Base-by-base conservation (phyloP, 2,888 invertebrate genomes). In the Junonia oenone region DNA sequence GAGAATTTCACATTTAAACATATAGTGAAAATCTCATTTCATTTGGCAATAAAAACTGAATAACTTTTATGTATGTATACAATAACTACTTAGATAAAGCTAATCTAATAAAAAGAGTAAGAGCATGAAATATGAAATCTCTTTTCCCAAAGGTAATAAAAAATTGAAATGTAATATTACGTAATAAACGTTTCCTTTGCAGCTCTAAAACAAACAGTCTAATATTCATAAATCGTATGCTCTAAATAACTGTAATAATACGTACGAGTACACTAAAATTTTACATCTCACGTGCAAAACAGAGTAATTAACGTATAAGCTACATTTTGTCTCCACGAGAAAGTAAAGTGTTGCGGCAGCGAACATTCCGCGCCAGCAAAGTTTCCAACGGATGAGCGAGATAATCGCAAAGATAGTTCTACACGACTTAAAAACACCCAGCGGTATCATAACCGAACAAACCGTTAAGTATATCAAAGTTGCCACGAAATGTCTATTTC, bases 401-500 rank as follows among this genome's bases (percentile, higher is more conserved):
- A 59, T 63, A 60, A 62, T 62, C 63, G 51, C 58, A 45, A 58
- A 58, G 63, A 61, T 64, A 66, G 63, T 73, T 68, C 59, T 63
- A 64, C 64, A 62, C 51, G 67, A 68, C 66, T 70, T 71, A 73
- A 78, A 71, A 76, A 78, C 71, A 73, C 85, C 77, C 84, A 26
- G 61, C 69, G 75, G 85, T 71, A 76, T 75, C 76, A 79, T 86
- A 82, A 83, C 78, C 76, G 75, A 72, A 71, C 75, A 74, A 85
- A 83, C 75, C 85, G 74, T 65, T 68, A 76, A 82, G 76, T 74
- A 65, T 71, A 71, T 80, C 75, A 76, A 82, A 84, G 75, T 81
- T 79, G 77, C 76, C 75, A 73, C 75, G 72, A 76, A 76, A 73
- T 72, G 75, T 76, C 72, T 70, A 75, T 80, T 79, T 76, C 76